Base-by-base conservation (phyloP, 2,888 invertebrate genomes). In the Euzetes globulus region DNA sequence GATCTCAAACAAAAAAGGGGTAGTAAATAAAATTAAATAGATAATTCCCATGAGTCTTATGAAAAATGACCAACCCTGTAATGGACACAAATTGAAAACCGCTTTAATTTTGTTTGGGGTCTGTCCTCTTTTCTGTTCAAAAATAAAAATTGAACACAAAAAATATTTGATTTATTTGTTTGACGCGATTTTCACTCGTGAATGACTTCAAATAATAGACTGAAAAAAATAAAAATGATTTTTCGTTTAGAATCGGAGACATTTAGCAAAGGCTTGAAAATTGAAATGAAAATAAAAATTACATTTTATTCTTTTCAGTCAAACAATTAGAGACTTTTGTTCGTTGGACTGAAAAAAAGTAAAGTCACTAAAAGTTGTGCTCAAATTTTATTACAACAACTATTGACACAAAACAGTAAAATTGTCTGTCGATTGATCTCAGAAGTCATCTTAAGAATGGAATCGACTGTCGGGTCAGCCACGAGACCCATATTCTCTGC, bases 111-210 rank as follows among this genome's bases (percentile, higher is more conserved):
- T 19, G 4, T 17, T 47, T 9, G 13, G 15, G 7, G 17, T 52
- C 19, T 52, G 6, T 7, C 19, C 19, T 19, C 19, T 55, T 25
- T 55, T 22, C 9, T 55, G 9, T 52, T 4, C n/a, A 19, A n/a
- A 5, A n/a, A n/a, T 19, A 19, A 1, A 3, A 19, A n/a, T 19
- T 52, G 22, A n/a, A 52, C 15, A 52, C 5, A 29, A 60, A n/a
- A 63, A 29, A 58, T 25, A 6, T 29, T 58, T 29, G 7, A 22
- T 58, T 29, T 27, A 58, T 58, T 58, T 58, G 22, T 58, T 13
- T 58, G 15, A 25, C n/a, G 33, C 33, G 29, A 17, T 63, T 63
- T 63, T 63, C 63, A 63, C 63, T 63, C 63, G 17, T 33, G 63
- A 63, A 33, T 63, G 63, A n/a, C 29, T 33, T 33, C 27, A 13